These are phyloP conservation scores for Lasioglossum calceatum DNA, from an alignment of 2,888 invertebrate genomes.

Conservation along the genomic window DNA sequence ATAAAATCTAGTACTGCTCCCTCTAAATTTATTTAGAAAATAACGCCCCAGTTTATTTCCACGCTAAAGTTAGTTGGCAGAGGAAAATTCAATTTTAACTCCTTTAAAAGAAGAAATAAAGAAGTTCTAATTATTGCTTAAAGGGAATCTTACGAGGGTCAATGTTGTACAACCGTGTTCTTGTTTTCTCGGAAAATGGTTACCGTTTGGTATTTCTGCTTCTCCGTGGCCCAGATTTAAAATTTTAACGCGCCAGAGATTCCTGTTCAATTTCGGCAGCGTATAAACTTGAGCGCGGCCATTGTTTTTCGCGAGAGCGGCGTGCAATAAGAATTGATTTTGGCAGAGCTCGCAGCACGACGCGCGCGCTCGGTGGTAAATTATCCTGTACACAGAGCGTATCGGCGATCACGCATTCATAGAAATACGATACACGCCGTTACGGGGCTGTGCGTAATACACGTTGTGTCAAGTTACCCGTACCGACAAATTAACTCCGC, in stretches of 20 bases:
- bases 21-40: background rate
- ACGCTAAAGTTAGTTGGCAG: background rate
- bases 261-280: background rate
- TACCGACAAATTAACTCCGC: slow-evolving; percentile 55
- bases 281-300: background rate
- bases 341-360: background rate
- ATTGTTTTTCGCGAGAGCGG: background rate
- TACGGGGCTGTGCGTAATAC: slow-evolving; percentile 43
- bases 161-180: background rate
- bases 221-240: background rate
- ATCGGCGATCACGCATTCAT: slow-evolving; percentile 34
- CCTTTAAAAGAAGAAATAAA: too few species aligned
- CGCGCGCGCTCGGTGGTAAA: slow-evolving; percentile 16
- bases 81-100: background rate
- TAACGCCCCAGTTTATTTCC: background rate
- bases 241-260: background rate
- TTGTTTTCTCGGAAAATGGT: background rate
- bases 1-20: background rate
- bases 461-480: slow-evolving; percentile 31
- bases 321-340: background rate
- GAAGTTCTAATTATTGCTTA: background rate
- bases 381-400: slow-evolving; percentile 16
- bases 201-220: background rate
- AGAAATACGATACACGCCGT: slow-evolving; percentile 39
- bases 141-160: background rate